Evolutionary conservation across 2,113 vertebrate species (phyloP).

Genomic region (Syrmaticus mikado): DNA sequence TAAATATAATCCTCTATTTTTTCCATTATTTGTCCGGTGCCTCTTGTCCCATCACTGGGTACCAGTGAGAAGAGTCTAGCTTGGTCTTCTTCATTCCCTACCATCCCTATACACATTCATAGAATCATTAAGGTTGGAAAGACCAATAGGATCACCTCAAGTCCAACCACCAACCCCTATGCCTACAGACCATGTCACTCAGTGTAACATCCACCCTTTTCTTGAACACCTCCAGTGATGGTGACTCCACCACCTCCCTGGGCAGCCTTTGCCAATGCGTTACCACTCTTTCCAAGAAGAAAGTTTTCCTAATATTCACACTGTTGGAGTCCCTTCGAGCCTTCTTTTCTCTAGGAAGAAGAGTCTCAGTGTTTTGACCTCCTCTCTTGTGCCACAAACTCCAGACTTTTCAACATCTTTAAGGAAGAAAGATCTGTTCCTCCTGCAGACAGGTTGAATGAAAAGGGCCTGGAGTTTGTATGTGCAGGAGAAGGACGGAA

Average conservation of each 20-base stretch:
- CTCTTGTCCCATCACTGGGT: background rate
- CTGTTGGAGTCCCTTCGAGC: background rate
- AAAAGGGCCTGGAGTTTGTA: background rate
- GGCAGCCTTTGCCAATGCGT: too few species aligned
- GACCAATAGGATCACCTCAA: too few species aligned
- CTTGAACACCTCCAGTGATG: too few species aligned
- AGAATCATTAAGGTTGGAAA: too few species aligned
- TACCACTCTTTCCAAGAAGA: too few species aligned
- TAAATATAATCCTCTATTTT: background rate
- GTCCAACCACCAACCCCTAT: too few species aligned
- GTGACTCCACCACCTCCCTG: too few species aligned
- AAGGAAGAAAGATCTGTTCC: background rate
- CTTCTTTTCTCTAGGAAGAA: background rate
- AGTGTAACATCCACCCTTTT: too few species aligned
- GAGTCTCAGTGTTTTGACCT: background rate
- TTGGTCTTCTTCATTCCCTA: background rate
- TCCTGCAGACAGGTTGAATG: background rate
- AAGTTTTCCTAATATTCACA: too few species aligned
- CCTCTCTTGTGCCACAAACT: background rate
- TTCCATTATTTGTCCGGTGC: background rate
- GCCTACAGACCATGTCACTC: too few species aligned
- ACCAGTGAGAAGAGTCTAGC: background rate
- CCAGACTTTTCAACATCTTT: background rate
- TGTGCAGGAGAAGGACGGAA: background rate
- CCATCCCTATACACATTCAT: background rate